A percentile compares a stretch with the other conserved stretches of the same genome.
These are phyloP conservation scores for Lordiphosa andalusiaca DNA, from an alignment of 2,888 invertebrate species.

Conservation along the genomic window DNA sequence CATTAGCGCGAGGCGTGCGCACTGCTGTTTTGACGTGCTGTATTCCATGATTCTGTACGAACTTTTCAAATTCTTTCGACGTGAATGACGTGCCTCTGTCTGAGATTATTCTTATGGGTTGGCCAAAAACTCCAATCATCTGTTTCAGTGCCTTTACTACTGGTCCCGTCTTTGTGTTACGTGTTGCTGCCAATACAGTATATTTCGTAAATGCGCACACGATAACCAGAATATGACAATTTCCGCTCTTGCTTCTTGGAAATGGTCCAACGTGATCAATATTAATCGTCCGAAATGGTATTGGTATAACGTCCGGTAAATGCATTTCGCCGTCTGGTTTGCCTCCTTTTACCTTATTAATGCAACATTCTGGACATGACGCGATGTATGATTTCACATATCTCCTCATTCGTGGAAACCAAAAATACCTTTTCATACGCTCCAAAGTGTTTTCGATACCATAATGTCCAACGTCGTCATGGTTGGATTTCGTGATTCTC, in stretches of 20 bases:
- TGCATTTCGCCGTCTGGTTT: background rate
- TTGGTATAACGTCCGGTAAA: background rate
- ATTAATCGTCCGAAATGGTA: slow-evolving; percentile 2
- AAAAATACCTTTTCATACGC: too few relatives aligned
- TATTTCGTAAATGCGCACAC: slow-evolving; percentile 1
- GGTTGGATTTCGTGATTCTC: background rate
- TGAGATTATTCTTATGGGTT: background rate
- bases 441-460: too few relatives aligned
- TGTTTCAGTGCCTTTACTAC: background rate
- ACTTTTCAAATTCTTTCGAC: too few relatives aligned
- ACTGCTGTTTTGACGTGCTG: slow-evolving; percentile 2
- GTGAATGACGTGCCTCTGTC: too few relatives aligned
- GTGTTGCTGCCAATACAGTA: background rate
- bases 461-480: background rate
- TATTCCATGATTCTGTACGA: background rate
- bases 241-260: slow-evolving; percentile 4
- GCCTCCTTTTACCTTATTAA: background rate
- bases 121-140: background rate
- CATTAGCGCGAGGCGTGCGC: background rate
- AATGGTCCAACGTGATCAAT: slow-evolving; percentile 9
- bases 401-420: too few relatives aligned
- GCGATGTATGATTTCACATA: too few relatives aligned
- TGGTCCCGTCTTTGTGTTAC: background rate
- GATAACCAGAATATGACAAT: background rate
- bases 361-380: too few relatives aligned